A percentile compares a stretch with the other conserved stretches of the same genome.
These are phyloP conservation scores for Scaptodrosophila lebanonensis DNA, from an alignment of 1,140 invertebrate genomes.

Conservation along the genomic window DNA sequence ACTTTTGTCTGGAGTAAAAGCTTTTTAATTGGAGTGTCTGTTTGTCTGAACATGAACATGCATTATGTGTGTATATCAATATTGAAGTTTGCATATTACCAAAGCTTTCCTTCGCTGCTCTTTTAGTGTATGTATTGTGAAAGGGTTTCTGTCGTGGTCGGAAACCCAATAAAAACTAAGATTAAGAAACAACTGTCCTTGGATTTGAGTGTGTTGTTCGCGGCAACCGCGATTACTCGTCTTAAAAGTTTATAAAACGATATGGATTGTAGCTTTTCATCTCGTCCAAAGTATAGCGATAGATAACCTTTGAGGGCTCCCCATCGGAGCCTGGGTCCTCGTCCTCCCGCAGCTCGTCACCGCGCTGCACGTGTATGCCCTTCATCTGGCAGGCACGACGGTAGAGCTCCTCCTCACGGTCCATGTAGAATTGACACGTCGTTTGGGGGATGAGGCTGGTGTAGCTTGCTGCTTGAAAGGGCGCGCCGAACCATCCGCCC, in stretches of 20 bases:
- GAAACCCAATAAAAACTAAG: no score
- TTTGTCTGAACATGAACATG: background rate
- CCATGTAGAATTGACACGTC: conserved; percentile 49
- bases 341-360: conserved; percentile 25
- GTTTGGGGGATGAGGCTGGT: conserved; percentile 13
- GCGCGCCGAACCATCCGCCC: conserved; percentile 28
- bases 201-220: no score
- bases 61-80: no score
- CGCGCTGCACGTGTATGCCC: conserved; percentile 36
- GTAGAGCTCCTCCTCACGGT: conserved; percentile 62
- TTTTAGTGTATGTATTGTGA: no score
- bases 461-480: no score
- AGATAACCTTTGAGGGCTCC: conserved; percentile 34
- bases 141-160: no score
- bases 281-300: conserved; percentile 59
- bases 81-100: no score
- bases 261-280: conserved; percentile 67
- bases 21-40: no score
- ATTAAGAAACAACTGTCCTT: no score
- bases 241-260: conserved; percentile 51
- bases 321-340: conserved; percentile 45
- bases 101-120: no score
- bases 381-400: conserved; percentile 54
- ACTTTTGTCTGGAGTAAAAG: no score
- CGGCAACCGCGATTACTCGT: no score